Evolutionary conservation across 1,140 invertebrate genomes (phyloP).

Genomic region (Drosophila lacertosa): DNA sequence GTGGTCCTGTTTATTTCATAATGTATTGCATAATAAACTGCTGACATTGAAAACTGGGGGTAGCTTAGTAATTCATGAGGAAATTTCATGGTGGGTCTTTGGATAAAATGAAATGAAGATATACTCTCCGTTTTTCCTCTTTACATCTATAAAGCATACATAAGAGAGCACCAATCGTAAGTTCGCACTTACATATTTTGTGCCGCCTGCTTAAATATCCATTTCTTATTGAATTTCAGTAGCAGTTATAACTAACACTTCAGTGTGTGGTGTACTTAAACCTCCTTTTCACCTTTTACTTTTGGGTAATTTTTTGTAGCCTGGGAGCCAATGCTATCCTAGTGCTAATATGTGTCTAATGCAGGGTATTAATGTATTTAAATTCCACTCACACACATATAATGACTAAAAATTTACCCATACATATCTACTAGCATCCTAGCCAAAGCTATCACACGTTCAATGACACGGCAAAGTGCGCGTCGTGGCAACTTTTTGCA

Average conservation of each 20-base stretch:
- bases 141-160: no score
- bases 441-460: constrained; percentile 72
- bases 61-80: neutral
- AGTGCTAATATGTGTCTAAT: constrained; percentile 78
- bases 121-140: no score
- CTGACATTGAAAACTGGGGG: constrained; percentile 39
- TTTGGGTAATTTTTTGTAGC: constrained; percentile 65
- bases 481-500: constrained; percentile 57
- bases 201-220: constrained; percentile 57
- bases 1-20: constrained; percentile 45
- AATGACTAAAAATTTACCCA: constrained; percentile 5
- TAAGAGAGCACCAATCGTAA: no score
- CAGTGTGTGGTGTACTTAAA: constrained; percentile 54
- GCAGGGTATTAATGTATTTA: constrained; percentile 79
- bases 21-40: constrained; percentile 68
- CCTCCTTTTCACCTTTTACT: constrained; percentile 76
- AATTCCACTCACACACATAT: constrained; percentile 56
- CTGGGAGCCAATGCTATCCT: constrained; percentile 17
- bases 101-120: no score
- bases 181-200: constrained; percentile 35
- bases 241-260: constrained; percentile 62
- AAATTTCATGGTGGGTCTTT: no score
- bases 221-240: constrained; percentile 69
- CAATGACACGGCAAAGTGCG: constrained; percentile 77
- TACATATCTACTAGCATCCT: constrained; percentile 29